Conservation (phyloP, 1,140 invertebrate species). For the Drosophila nigromelanica region DNA sequence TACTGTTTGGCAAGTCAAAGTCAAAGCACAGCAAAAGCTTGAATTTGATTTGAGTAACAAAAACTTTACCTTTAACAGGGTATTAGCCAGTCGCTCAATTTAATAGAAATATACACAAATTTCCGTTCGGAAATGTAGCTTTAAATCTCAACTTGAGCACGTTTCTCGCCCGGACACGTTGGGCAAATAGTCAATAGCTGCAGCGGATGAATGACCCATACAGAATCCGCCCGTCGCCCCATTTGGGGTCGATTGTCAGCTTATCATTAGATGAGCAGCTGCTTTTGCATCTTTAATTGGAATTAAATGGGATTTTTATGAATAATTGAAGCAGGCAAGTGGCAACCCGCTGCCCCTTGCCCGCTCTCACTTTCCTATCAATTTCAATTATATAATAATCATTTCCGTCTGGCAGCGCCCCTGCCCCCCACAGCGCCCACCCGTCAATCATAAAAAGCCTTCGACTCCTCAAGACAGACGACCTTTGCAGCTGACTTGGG, state of each 20-base stretch:
- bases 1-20: no score
- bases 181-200: constrained; percentile 14
- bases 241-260: constrained; percentile 37
- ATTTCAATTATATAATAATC: constrained; percentile 82
- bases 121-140: constrained; percentile 34
- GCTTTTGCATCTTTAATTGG: constrained; percentile 78
- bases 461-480: constrained; percentile 5
- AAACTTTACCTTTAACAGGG: neutral
- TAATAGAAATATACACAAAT: constrained; percentile 1
- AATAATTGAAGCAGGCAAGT: constrained; percentile 68
- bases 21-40: no score
- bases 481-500: constrained; percentile 30
- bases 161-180: constrained; percentile 45
- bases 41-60: no score
- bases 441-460: constrained; percentile 70
- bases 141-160: constrained; percentile 70
- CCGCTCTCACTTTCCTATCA: constrained; percentile 54
- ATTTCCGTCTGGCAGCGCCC: constrained; percentile 65
- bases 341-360: constrained; percentile 9
- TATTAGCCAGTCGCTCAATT: neutral
- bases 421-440: neutral
- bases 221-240: neutral
- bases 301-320: constrained; percentile 72
- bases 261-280: constrained; percentile 66
- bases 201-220: neutral